Base-by-base conservation (phyloP, 2,113 vertebrate genomes). In the Passer domesticus region DNA sequence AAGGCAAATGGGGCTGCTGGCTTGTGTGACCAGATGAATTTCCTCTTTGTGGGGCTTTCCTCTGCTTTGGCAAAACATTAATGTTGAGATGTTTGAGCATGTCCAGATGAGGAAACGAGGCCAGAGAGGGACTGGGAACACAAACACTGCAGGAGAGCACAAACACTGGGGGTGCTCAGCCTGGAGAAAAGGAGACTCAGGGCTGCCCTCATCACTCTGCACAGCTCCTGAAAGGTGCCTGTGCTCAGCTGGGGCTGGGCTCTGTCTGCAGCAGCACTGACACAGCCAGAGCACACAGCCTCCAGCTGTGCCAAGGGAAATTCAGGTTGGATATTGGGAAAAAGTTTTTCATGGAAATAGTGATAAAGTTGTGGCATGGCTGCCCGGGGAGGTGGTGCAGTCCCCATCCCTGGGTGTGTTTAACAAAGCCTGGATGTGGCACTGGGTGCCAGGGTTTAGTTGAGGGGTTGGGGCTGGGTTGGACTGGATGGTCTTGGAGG, bases 1-100 rank as follows among this genome's bases (percentile, higher is more conserved):
- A 4, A n/a, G 69, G 60, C 22, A 15, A 4, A 3, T 0, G 0
- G 37, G n/a, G 41, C n/a, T 10, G 10, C 11, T 11, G 13, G 0
- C 5, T 5, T 17, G 12, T 2, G 5, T 7, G 25, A 3, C 6
- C 3, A 1, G 12, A 56, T 28, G 0, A 1, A 23, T 15, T 8
- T 23, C n/a, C 41, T 56, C 4, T 19, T 4, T 4, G 55, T 9
- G 62, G 39, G 11, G 30, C 37, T 56, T 11, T 7, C 46, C 41
- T 64, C 16, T 47, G 4, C 46, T 70, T 20, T 7, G 35, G 46
- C 21, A 19, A 37, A 37, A 60, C 35, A 18, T 4, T 27, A 35
- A 60, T 37, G n/a, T 18, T 60, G 58, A 17, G 35, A 27, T 27
- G 23, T 8, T 60, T 18, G 35, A 60, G 24, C n/a, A 35, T 2